A percentile compares a stretch with the other conserved stretches of the same genome.
Evolutionary conservation across 2,888 invertebrate species (phyloP).

Genomic region (Nephrotoma appendiculata): DNA sequence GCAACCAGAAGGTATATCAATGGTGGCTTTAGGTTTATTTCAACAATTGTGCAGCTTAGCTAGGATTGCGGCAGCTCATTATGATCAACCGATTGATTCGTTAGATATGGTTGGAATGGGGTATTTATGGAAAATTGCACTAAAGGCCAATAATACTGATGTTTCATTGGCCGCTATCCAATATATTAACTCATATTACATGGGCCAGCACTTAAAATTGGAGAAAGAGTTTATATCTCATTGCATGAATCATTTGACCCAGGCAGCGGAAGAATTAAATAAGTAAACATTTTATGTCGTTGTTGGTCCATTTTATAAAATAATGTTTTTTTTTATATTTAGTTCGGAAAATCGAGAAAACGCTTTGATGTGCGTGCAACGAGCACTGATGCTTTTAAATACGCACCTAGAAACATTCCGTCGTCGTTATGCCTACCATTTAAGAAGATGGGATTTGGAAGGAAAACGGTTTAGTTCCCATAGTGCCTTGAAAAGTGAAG

Average conservation of each 20-base stretch:
- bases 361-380: slow-evolving; percentile 76
- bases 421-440: slow-evolving; percentile 73
- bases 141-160: slow-evolving; percentile 81
- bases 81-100: slow-evolving; percentile 35
- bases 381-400: slow-evolving; percentile 72
- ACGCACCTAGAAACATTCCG: slow-evolving; percentile 90
- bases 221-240: slow-evolving; percentile 87
- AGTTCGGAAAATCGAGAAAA: slow-evolving; percentile 46
- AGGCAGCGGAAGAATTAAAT: slow-evolving; percentile 59
- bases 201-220: slow-evolving; percentile 78
- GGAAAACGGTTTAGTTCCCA: slow-evolving; percentile 67
- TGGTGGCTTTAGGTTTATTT: slow-evolving; percentile 80
- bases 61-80: slow-evolving; percentile 60
- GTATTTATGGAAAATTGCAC: slow-evolving; percentile 86
- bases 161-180: slow-evolving; percentile 92
- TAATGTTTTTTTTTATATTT: neutral
- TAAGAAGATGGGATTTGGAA: slow-evolving; percentile 78
- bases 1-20: slow-evolving; percentile 76
- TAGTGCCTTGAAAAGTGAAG: slow-evolving; percentile 35
- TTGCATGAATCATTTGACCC: slow-evolving; percentile 83
- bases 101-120: slow-evolving; percentile 73
- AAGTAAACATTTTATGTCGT: slow-evolving; percentile 16
- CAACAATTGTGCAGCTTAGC: slow-evolving; percentile 84
- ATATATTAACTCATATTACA: slow-evolving; percentile 86
- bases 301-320: neutral